These are phyloP conservation scores for Zosterops hypoxanthus DNA, from an alignment of 2,113 vertebrate species.

Conservation along the genomic window DNA sequence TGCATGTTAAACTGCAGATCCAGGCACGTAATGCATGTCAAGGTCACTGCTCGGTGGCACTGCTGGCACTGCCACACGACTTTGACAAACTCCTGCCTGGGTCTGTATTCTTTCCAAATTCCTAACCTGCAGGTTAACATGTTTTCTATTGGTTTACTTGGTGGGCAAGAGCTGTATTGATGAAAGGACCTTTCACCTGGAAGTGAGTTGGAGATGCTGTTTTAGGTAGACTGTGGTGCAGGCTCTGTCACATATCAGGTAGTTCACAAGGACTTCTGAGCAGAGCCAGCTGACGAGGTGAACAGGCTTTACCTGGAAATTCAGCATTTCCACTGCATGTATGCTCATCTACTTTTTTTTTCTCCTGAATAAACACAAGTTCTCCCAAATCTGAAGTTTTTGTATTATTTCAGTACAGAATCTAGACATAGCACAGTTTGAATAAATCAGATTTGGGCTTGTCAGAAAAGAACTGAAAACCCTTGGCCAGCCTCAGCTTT, in stretches of 20 bases:
- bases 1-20: constrained; percentile 14
- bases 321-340: background rate
- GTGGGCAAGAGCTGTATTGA: background rate
- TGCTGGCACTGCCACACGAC: background rate
- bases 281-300: background rate
- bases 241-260: rapidly evolving
- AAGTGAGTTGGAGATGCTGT: background rate
- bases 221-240: background rate
- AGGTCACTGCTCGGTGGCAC: background rate
- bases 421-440: rapidly evolving
- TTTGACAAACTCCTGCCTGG: background rate
- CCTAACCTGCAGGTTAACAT: background rate
- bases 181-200: background rate
- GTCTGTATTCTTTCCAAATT: background rate
- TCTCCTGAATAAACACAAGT: background rate
- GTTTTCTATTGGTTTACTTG: background rate
- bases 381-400: background rate
- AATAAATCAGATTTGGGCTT: background rate
- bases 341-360: background rate
- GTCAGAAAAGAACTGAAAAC: background rate
- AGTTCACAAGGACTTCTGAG: background rate
- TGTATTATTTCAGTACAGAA: background rate
- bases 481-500: background rate
- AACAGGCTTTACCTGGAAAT: background rate
- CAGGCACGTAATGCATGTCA: background rate